phyloP scores from a whole-genome alignment of 2,888 invertebrate species.

The Oegoconia quadripuncta region DNA sequence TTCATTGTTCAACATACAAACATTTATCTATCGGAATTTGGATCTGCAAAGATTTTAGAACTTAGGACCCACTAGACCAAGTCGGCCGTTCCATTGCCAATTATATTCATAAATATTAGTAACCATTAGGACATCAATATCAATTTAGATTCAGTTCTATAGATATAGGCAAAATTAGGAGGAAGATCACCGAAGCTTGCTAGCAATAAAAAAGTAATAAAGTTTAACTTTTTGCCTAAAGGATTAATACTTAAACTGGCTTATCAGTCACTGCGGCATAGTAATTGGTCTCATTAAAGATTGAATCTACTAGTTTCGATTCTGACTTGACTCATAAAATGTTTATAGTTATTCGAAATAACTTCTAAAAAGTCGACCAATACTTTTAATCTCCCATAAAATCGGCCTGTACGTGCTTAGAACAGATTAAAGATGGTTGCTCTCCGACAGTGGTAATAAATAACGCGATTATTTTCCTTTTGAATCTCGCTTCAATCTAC shows the following conservation, averaged over 20 bases:
- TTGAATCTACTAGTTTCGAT: slow-evolving; percentile 34
- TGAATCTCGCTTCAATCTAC: slow-evolving; percentile 55
- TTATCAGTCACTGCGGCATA: slow-evolving; percentile 21
- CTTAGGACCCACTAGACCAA: no score
- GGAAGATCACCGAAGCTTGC: slow-evolving; percentile 18
- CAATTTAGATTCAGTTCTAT: slow-evolving; percentile 37
- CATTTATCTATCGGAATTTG: no score
- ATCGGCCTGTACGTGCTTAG: slow-evolving; percentile 62
- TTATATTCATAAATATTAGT: no score
- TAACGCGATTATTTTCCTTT: slow-evolving; percentile 75
- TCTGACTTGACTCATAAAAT: slow-evolving; percentile 38
- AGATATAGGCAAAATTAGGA: slow-evolving; percentile 44
- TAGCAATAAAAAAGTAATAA: not conserved
- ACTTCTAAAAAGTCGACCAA: slow-evolving; percentile 60
- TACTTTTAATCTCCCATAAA: slow-evolving; percentile 69
- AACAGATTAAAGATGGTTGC: slow-evolving; percentile 68
- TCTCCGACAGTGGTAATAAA: slow-evolving; percentile 66
- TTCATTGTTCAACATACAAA: no score
- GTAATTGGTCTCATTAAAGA: slow-evolving; percentile 46
- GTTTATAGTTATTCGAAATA: slow-evolving; percentile 52
- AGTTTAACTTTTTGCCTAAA: not conserved
- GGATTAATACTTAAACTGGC: slow-evolving; percentile 1
- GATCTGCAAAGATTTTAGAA: no score
- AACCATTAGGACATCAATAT: no score
- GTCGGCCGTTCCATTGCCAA: no score